Conservation (phyloP, 2,888 invertebrate genomes). For the Malthinus seriepunctatus region DNA sequence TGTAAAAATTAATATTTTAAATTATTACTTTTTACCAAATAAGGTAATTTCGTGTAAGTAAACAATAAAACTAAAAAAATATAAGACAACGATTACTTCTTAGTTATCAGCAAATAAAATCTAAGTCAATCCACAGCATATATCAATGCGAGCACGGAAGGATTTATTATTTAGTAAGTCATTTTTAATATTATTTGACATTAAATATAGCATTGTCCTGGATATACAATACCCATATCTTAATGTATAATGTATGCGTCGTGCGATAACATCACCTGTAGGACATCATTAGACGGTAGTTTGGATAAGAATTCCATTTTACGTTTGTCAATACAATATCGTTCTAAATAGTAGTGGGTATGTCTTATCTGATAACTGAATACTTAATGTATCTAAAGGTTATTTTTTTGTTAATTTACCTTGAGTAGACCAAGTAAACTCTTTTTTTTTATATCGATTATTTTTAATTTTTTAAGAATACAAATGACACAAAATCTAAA, state of each 20-base stretch:
- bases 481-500: no score
- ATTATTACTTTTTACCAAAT: no score
- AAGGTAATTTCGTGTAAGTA: background rate
- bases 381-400: constrained; percentile 36
- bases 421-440: background rate
- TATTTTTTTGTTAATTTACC: constrained; percentile 8
- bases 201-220: constrained; percentile 40
- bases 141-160: constrained; percentile 37
- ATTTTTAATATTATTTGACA: constrained; percentile 51
- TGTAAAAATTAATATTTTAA: no score
- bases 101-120: constrained; percentile 47
- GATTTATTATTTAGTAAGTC: constrained; percentile 53
- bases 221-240: constrained; percentile 43
- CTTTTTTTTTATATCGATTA: background rate
- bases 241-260: constrained; percentile 43
- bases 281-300: constrained; percentile 35
- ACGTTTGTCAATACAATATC: constrained; percentile 37
- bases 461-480: no score
- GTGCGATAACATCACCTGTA: constrained; percentile 37
- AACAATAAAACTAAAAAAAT: constrained; percentile 27
- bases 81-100: constrained; percentile 49
- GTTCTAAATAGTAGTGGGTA: constrained; percentile 28
- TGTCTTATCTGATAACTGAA: constrained; percentile 39
- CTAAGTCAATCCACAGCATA: constrained; percentile 40
- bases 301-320: constrained; percentile 40